A percentile compares a stretch with the other conserved stretches of the same genome.
Conservation (phyloP, 1,140 invertebrate species). For the Heliconius congener region DNA sequence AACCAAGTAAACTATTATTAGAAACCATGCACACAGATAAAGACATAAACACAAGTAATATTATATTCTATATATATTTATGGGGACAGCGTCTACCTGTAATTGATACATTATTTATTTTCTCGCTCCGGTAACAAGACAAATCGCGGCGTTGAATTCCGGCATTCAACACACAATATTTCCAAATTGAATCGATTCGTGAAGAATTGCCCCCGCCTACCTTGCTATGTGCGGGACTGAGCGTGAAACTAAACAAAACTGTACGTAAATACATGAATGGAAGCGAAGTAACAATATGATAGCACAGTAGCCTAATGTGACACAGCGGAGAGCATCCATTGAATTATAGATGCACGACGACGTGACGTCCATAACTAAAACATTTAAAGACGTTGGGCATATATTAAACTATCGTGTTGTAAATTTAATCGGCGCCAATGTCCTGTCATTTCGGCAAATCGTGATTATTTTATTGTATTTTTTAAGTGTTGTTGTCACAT, state of each 20-base stretch:
- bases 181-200: no score
- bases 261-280: neutral
- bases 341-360: constrained; percentile 22
- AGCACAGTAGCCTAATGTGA: constrained; percentile 9
- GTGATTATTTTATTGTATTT: neutral
- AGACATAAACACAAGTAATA: neutral
- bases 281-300: neutral
- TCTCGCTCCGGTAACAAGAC: no score
- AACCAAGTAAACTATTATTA: neutral
- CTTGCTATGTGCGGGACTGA: no score
- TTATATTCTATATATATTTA: neutral
- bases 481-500: neutral
- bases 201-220: no score
- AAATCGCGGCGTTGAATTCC: no score
- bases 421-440: constrained; percentile 14
- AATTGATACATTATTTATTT: no score
- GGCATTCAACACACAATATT: no score
- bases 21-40: neutral
- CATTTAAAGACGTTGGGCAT: neutral
- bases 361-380: neutral
- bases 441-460: constrained; percentile 17
- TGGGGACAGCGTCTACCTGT: no score
- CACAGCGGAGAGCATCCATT: neutral
- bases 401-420: constrained; percentile 3
- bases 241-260: no score